These are phyloP conservation scores for Tridacna crocea DNA, from an alignment of 2,888 invertebrate species.

Conservation along the genomic window DNA sequence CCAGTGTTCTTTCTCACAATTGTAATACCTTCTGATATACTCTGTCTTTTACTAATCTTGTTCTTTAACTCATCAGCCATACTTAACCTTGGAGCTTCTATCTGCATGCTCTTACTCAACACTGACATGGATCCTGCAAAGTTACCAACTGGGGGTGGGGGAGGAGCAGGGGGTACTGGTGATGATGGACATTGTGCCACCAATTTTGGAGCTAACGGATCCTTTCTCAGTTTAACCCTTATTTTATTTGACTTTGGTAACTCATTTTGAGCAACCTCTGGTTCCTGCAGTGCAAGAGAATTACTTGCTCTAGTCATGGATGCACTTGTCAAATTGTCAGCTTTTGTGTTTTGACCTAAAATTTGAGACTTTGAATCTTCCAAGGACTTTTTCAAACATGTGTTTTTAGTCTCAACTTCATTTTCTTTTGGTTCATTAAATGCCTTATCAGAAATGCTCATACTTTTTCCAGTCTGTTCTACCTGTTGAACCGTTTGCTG, in stretches of 20 bases:
- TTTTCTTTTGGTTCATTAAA: not conserved
- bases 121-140: conserved; percentile 24
- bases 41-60: conserved; percentile 43
- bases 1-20: conserved; percentile 17
- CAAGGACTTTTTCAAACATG: not conserved
- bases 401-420: not conserved
- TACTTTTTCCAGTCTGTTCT: not conserved
- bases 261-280: not conserved
- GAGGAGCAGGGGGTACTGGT: conserved; percentile 66
- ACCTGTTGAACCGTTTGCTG: not conserved
- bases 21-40: conserved; percentile 47
- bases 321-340: not conserved
- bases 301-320: no score
- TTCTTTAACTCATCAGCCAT: conserved; percentile 57
- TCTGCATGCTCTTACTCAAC: conserved; percentile 38
- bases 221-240: conserved; percentile 51
- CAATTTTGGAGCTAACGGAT: conserved; percentile 45
- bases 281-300: not conserved
- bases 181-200: conserved; percentile 37
- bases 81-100: conserved; percentile 38
- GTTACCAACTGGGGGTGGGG: conserved; percentile 44
- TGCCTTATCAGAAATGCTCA: not conserved
- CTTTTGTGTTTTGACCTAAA: not conserved
- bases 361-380: not conserved
- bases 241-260: conserved; percentile 23